phyloP scores from a whole-genome alignment of 1,140 invertebrate species.

The Platorchestia sp. region DNA sequence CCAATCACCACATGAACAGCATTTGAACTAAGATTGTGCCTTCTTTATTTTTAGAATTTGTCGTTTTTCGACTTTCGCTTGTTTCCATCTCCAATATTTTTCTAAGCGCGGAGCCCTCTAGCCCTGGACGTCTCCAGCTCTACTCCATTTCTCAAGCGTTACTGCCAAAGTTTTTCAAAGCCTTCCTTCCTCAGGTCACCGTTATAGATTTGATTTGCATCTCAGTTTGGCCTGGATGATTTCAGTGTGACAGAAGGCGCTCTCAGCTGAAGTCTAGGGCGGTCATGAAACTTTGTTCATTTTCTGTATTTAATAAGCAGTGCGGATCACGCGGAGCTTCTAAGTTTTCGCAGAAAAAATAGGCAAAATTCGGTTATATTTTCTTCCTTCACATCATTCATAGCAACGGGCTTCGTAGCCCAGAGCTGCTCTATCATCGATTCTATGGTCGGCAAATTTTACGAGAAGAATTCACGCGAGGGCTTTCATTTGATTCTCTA shows the following conservation, averaged over 20 bases:
- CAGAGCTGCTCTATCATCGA: constrained; percentile 17
- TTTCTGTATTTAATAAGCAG: background rate
- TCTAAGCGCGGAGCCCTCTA: background rate
- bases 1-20: background rate
- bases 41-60: background rate
- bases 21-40: background rate
- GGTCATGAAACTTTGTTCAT: background rate
- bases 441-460: constrained; percentile 32
- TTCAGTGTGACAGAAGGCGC: background rate
- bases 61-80: background rate
- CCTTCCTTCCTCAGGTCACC: constrained; percentile 36
- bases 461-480: background rate
- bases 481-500: constrained; percentile 39
- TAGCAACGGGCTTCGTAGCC: background rate
- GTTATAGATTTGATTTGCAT: constrained; percentile 27
- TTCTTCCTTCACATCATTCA: background rate
- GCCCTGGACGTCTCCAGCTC: background rate
- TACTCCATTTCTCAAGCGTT: constrained; percentile 26
- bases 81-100: background rate
- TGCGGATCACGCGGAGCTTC: background rate
- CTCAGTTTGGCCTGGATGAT: background rate
- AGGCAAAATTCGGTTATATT: background rate
- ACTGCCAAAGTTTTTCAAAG: constrained; percentile 35
- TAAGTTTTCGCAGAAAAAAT: background rate
- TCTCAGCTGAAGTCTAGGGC: background rate